These are phyloP conservation scores for Limnephilus lunatus DNA, from an alignment of 2,888 invertebrate genomes.

Conservation along the genomic window DNA sequence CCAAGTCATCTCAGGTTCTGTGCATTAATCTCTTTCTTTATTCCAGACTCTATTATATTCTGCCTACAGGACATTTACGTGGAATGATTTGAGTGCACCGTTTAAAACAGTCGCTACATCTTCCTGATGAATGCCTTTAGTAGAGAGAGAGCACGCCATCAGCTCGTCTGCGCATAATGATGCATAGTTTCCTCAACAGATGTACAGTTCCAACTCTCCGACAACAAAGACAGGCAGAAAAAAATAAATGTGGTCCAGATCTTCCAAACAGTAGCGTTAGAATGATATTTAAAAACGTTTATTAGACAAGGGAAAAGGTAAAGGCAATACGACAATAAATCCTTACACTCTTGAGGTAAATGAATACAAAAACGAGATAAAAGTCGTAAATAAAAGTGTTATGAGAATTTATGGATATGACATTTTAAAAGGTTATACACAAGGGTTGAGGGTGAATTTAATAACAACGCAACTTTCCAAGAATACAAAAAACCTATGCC, in stretches of 20 bases:
- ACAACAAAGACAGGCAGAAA: not conserved
- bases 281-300: not conserved
- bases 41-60: not conserved
- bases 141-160: not conserved
- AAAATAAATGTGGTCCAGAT: not conserved
- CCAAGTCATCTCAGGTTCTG: not conserved
- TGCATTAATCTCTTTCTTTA: not conserved
- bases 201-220: not conserved
- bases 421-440: too few relatives aligned
- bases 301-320: too few relatives aligned
- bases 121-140: not conserved
- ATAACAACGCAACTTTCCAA: too few relatives aligned
- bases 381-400: too few relatives aligned
- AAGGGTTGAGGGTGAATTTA: too few relatives aligned
- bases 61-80: not conserved
- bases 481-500: too few relatives aligned
- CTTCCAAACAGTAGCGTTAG: not conserved
- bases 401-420: too few relatives aligned
- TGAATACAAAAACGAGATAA: too few relatives aligned
- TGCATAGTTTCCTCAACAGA: not conserved
- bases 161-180: not conserved
- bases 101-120: not conserved
- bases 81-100: not conserved
- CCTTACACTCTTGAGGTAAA: too few relatives aligned
- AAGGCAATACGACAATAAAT: too few relatives aligned